phyloP scores from a whole-genome alignment of 2,797 vertebrate species.

The Mormyrus hasselquistii region DNA sequence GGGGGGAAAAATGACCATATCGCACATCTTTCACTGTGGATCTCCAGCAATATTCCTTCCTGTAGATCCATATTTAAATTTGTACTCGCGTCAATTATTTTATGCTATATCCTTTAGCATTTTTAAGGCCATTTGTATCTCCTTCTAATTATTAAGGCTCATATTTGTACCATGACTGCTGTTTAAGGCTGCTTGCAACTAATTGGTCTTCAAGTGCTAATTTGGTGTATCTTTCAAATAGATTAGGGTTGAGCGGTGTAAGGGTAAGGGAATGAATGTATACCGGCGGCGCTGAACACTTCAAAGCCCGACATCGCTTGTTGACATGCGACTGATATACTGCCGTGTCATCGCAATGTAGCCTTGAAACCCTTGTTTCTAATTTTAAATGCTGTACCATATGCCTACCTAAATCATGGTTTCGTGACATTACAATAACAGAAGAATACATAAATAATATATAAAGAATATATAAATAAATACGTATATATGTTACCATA shows the following conservation, averaged over 20 bases:
- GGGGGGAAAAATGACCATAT: not conserved
- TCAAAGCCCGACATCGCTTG: conserved; percentile 26
- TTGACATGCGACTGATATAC: conserved; percentile 39
- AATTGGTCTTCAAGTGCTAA: not conserved
- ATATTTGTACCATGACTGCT: not conserved
- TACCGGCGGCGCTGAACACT: conserved; percentile 24
- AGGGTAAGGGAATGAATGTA: not conserved
- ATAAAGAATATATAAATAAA: not conserved
- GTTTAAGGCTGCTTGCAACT: not conserved
- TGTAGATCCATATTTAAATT: not conserved
- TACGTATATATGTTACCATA: not conserved
- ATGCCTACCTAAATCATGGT: conserved; percentile 24
- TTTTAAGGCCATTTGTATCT: not conserved
- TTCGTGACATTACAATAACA: not conserved
- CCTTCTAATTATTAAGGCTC: not conserved
- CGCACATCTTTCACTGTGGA: not conserved
- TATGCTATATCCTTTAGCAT: not conserved
- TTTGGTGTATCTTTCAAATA: not conserved
- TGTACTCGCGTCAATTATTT: not conserved
- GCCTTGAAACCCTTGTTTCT: conserved; percentile 17
- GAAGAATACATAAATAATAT: not conserved
- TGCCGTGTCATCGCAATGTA: conserved; percentile 26
- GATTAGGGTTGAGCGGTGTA: not conserved
- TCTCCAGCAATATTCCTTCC: not conserved
- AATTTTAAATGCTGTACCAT: conserved; percentile 30